Evolutionary conservation across 2,797 vertebrate species (phyloP).

Genomic region (Octomys mimax): DNA sequence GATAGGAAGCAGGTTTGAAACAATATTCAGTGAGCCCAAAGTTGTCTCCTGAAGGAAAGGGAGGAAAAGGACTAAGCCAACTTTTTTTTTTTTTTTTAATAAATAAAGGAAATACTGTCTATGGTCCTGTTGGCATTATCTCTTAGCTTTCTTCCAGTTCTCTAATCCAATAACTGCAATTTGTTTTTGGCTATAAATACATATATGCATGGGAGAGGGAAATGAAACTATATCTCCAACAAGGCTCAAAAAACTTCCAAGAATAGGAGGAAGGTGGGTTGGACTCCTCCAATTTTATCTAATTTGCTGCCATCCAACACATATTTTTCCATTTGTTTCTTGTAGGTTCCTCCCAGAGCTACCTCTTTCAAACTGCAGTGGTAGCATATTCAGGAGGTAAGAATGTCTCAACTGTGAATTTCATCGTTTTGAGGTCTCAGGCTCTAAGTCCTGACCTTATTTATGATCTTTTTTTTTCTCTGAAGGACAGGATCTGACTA

Average conservation of each 20-base stretch:
- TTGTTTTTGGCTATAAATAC: background rate
- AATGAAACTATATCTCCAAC: background rate
- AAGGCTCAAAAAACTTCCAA: background rate
- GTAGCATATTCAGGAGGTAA: constrained; percentile 25
- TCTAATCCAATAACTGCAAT: background rate
- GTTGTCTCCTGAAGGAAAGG: constrained; percentile 37
- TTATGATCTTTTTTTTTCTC: background rate
- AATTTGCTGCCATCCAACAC: background rate
- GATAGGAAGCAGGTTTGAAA: constrained; percentile 24
- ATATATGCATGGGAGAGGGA: background rate
- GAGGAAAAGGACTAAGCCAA: background rate
- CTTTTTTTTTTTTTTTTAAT: constrained; percentile 4
- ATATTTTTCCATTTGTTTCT: background rate
- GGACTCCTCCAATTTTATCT: background rate
- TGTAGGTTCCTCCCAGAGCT: background rate
- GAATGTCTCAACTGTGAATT: background rate
- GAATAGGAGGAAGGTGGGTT: background rate
- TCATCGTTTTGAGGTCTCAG: constrained; percentile 27
- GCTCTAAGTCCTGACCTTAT: background rate
- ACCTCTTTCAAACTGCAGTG: constrained; percentile 36
- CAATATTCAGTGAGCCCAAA: background rate
- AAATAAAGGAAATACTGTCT: background rate
- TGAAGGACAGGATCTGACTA: constrained; percentile 31
- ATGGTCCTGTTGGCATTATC: background rate
- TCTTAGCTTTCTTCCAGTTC: constrained; percentile 35